Base-by-base conservation (phyloP, 2,888 invertebrate species). In the Tethea ocularis region DNA sequence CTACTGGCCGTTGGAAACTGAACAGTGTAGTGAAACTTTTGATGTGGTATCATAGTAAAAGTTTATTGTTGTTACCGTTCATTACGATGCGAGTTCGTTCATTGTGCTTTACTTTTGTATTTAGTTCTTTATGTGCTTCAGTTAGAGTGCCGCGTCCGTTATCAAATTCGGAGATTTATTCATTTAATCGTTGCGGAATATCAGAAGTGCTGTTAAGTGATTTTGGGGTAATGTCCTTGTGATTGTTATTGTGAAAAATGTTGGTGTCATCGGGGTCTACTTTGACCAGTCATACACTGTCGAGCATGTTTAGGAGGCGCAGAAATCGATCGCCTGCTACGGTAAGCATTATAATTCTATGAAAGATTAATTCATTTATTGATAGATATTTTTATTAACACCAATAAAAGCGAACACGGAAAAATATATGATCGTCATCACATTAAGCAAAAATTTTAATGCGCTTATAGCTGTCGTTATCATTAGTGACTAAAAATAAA, bases 281-380 rank as follows among this genome's bases (percentile, higher is more conserved):
- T 66, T 68, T 88, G 63, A 82, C 81, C 52, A 82, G 82, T 51
- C 83, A 87, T 62, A 82, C 92, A 15, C 63, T 91, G 71, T 84
- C 91, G 5, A 83, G 86, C 36, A 86, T 89, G 77, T 88, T 91
- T 71, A 83, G 89, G 71, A 86, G 84, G 66, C 79, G 82, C 26
- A 74, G 84, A 61, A 81, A 80, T 61, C 80, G 71, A 58, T 82
- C 82, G 61, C 81, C 81, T 41, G 75, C 68, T 59, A 71, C 79
- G 83, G 86, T 86, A 80, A 86, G 86, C 10, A 10, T 29, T 29
- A 29, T 24, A 29, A 10, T 29, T 29, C 8, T 29, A 29, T 29
- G 8, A 10, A 29, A 29, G 1, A 10, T 29, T 4, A 7, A 29
- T 10, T 29, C 29, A 29, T 29, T 29, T 1, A 29, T 29, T 29